Conservation (phyloP, 2,797 vertebrate species). For the Potorous gilbertii region DNA sequence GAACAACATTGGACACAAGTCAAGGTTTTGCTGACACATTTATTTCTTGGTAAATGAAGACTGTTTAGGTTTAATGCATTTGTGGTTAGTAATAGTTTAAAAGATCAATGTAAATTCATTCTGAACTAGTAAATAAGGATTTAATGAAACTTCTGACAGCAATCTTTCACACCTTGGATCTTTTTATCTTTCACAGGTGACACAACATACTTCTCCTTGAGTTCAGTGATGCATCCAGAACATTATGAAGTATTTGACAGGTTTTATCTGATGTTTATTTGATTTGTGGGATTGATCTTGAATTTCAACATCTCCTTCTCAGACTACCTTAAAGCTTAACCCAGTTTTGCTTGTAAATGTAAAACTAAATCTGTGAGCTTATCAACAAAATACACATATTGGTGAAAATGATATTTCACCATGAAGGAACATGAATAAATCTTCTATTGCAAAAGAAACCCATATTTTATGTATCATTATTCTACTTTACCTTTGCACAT, state of each 20-base stretch:
- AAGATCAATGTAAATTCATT: constrained; percentile 89
- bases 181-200: constrained; percentile 82
- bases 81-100: constrained; percentile 88
- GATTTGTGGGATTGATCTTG: constrained; percentile 74
- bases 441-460: constrained; percentile 77
- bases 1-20: constrained; percentile 86
- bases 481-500: constrained; percentile 78
- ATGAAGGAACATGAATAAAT: constrained; percentile 67
- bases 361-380: constrained; percentile 2
- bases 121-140: constrained; percentile 85
- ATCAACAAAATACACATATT: constrained; percentile 60
- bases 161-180: constrained; percentile 84
- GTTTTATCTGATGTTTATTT: constrained; percentile 79
- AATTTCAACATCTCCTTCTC: constrained; percentile 72
- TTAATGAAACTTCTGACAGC: constrained; percentile 86
- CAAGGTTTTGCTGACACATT: constrained; percentile 88
- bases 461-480: constrained; percentile 70
- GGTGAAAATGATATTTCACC: constrained; percentile 52
- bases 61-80: constrained; percentile 90
- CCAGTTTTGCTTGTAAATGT: constrained; percentile 56
- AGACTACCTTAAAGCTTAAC: constrained; percentile 45
- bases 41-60: constrained; percentile 87
- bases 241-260: constrained; percentile 81
- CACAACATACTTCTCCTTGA: constrained; percentile 68
- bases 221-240: constrained; percentile 75